Base-by-base conservation (phyloP, 2,888 invertebrate genomes). In the Euphydryas editha region DNA sequence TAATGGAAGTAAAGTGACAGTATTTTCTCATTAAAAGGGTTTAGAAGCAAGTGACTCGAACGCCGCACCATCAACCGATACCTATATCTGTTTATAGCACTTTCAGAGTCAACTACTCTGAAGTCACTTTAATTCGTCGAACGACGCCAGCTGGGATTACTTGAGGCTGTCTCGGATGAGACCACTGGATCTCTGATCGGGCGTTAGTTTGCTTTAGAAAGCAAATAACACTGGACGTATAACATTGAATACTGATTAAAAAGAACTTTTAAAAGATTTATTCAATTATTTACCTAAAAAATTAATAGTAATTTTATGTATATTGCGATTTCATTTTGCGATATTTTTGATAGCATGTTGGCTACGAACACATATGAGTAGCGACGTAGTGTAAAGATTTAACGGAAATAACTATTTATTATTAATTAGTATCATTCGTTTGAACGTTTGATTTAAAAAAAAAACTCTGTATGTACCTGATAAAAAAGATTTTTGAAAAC, bases 61-160 rank as follows among this genome's bases (percentile, higher is more conserved):
- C 61, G 71, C 59, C 44, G 70, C 64, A 62, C 54, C 37, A 65
- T 63, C 69, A 70, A 59, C 67, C 63, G 64, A 67, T 62, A 30
- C 30, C 30, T 30, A 63, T 71, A 71, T 68, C 20, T 58, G 65
- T 68, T 72, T 71, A 68, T 70, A 64, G 63, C 62, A 72, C 67
- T 69, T 71, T 59, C 66, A 62, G 65, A 82, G 78, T 79, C 67
- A 72, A 70, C 79, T 80, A 78, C 75, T 78, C 81, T 78, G 82
- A 83, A 51, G 80, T 82, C 84, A 85, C 83, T 83, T 83, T 85
- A 85, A 87, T 87, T 86, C 83, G 83, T 82, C 77, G 79, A 77
- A 67, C 59, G 73, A 79, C 81, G 78, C 83, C 86, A 87, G 85
- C 87, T 86, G 87, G 85, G 86, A 85, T 86, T 69, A 84, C 82